A percentile compares a stretch with the other conserved stretches of the same genome.
These are phyloP conservation scores for Styela clava DNA, from an alignment of 23 tunicate species.

Conservation along the genomic window DNA sequence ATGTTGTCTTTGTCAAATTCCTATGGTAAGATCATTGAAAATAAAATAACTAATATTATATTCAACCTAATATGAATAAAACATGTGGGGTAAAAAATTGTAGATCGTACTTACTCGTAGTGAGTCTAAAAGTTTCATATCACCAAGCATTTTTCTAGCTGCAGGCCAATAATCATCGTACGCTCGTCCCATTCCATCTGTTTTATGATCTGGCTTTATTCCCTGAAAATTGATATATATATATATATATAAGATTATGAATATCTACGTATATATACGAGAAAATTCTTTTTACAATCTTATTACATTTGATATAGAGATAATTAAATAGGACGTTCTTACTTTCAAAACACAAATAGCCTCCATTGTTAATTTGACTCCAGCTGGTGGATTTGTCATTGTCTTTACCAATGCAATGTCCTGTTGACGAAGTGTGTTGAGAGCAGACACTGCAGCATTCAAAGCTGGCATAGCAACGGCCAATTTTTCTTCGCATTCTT, in stretches of 20 bases:
- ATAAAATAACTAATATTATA: neutral
- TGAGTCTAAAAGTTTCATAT: conserved; percentile 73
- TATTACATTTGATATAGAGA: no score
- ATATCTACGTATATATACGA: neutral
- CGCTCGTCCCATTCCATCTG: conserved; percentile 77
- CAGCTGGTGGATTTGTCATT: conserved; percentile 81
- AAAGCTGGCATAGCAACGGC: conserved; percentile 90
- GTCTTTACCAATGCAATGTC: conserved; percentile 82
- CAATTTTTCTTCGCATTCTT: conserved; percentile 84
- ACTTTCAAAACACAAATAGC: conserved; percentile 88
- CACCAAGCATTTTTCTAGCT: conserved; percentile 86
- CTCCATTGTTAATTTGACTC: conserved; percentile 87
- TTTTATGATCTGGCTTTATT: conserved; percentile 79
- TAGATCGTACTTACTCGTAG: conserved; percentile 38
- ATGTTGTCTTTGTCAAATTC: conserved; percentile 89
- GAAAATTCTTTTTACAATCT: no score
- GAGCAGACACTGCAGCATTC: conserved; percentile 80
- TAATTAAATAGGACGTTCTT: no score
- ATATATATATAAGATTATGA: no score
- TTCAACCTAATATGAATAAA: neutral
- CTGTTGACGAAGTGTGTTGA: conserved; percentile 77
- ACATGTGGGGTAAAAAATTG: no score
- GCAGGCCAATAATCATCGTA: conserved; percentile 92
- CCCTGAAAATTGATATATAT: conserved; percentile 34
- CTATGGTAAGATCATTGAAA: conserved; percentile 36